Evolutionary conservation across 2,113 vertebrate species (phyloP), one percentile per base, ranked within the genome.

Genomic region (Chloroceryle aenea): DNA sequence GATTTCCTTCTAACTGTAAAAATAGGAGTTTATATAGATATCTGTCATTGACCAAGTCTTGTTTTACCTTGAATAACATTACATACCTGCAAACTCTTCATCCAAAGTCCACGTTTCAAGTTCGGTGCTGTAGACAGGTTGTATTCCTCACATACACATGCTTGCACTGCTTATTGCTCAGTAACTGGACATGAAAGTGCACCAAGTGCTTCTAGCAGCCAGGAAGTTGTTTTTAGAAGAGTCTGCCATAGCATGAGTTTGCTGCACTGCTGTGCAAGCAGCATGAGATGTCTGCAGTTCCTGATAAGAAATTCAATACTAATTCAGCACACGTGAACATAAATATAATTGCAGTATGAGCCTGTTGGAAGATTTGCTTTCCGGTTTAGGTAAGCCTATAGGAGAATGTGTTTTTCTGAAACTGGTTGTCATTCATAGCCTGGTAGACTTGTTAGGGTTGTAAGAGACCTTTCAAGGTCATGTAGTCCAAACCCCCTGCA

Each of bases 301-400:
- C 7, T 3, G 9, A 77, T 53, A 43, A 80, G 61, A 91, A 91
- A 86, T 19, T 18, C 29, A 17, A 20, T 73, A 21, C 29, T 74
- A 17, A 45, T 14, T 25, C 0, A 2, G 12, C 1, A 1, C 55
- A 25, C 10, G 3, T 27, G 23, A 34, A 14, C 1, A 0, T 42
- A 40, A 45, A 25, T 34, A 34, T 34, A 48, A 69, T 20, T 42
- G 40, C 8, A 14, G 9, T 26, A 7, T 61, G 20, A 83, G 5
- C 16, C 63, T n/a, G 4, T 32, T 26, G 40, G 50, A 64, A 62
- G 36, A 13, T 11, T 42, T 78, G 16, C 19, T 55, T 62, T 85
- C 48, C 78, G 55, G 47, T 26, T 32, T 64, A 50, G 20, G 29
- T 79, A 55, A 75, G 17, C 20, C 43, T 61, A 14, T 7, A 23